Evolutionary conservation across 2,888 invertebrate species (phyloP).

Genomic region (Camponotus fellah): DNA sequence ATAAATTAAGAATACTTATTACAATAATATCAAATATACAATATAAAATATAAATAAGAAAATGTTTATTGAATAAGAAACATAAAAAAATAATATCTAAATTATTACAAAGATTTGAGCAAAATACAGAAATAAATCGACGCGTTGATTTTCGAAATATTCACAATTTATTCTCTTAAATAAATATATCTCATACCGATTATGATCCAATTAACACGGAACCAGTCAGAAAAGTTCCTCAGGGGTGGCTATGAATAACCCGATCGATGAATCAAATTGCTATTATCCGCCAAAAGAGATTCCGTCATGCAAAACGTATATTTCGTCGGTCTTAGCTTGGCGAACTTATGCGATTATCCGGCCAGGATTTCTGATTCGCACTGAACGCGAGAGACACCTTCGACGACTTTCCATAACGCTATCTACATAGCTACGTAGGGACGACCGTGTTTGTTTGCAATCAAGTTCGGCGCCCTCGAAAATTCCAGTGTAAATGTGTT

Average conservation of each 20-base stretch:
- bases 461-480: slow-evolving; percentile 26
- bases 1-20: background rate
- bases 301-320: background rate
- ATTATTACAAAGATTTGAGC: background rate
- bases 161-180: background rate
- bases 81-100: background rate
- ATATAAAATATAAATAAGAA: background rate
- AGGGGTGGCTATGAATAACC: background rate
- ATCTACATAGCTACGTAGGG: background rate
- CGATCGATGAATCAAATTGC: slow-evolving; percentile 4
- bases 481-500: slow-evolving; percentile 20
- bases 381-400: slow-evolving; percentile 22
- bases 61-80: too few relatives aligned
- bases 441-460: slow-evolving; percentile 40
- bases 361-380: background rate
- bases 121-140: background rate
- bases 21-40: too few relatives aligned
- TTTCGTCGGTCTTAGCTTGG: slow-evolving; percentile 13
- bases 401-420: slow-evolving; percentile 10
- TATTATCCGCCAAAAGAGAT: background rate
- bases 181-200: slow-evolving; percentile 1
- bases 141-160: background rate
- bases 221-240: background rate
- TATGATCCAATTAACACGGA: background rate
- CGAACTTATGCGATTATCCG: slow-evolving; percentile 10